These are phyloP conservation scores for Hipparchia sbordonii DNA, from an alignment of 2,888 invertebrate species.

Conservation along the genomic window DNA sequence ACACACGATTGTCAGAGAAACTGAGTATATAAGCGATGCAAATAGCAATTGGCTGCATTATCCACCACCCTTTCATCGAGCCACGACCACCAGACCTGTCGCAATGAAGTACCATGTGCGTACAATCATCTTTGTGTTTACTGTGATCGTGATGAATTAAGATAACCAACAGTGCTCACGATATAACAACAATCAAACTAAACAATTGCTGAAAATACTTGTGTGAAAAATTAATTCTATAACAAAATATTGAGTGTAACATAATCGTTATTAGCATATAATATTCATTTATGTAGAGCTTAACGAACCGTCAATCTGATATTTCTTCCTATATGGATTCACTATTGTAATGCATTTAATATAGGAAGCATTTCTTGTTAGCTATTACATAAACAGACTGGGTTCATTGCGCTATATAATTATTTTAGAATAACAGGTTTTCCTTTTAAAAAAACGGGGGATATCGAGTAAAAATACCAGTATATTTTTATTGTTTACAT, in stretches of 20 bases:
- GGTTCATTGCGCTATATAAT: constrained; percentile 49
- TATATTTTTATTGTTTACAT: background rate
- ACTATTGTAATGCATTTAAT: constrained; percentile 40
- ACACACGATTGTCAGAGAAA: constrained; percentile 71
- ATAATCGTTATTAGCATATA: too few relatives aligned
- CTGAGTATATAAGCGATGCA: constrained; percentile 81
- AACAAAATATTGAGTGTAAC: background rate
- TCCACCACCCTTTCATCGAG: constrained; percentile 72
- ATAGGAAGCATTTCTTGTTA: constrained; percentile 64
- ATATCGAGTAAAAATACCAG: background rate
- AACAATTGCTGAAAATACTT: constrained; percentile 11
- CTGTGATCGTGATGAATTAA: constrained; percentile 47
- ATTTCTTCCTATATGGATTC: constrained; percentile 54
- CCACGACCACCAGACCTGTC: constrained; percentile 56
- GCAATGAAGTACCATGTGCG: constrained; percentile 79
- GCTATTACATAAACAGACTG: constrained; percentile 52
- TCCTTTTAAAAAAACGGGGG: background rate
- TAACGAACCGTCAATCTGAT: constrained; percentile 53
- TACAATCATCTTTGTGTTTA: constrained; percentile 48
- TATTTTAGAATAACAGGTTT: constrained; percentile 52
- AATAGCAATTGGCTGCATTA: constrained; percentile 76
- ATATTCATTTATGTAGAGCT: constrained; percentile 35
- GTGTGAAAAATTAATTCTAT: background rate
- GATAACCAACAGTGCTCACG: constrained; percentile 36
- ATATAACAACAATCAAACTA: constrained; percentile 24